These are phyloP conservation scores for Phaedon cochleariae DNA, from an alignment of 2,888 invertebrate species.

Conservation along the genomic window DNA sequence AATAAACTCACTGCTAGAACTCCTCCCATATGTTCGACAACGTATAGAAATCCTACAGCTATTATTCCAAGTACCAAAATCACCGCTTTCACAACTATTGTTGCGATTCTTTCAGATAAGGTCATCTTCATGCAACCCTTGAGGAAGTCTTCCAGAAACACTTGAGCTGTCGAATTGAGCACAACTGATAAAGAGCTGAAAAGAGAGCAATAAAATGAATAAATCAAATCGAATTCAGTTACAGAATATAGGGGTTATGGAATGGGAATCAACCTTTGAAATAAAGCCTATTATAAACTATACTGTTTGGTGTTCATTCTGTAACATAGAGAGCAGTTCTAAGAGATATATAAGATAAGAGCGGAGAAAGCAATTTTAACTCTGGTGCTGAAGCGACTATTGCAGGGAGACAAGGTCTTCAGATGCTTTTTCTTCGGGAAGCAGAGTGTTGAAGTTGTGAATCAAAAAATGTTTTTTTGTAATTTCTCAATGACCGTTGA, in stretches of 20 bases:
- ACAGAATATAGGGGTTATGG: background rate
- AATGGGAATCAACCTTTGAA: too few relatives aligned
- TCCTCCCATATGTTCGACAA: constrained; percentile 80
- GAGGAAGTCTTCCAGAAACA: constrained; percentile 83
- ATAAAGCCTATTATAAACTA: too few relatives aligned
- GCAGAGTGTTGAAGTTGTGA: too few relatives aligned
- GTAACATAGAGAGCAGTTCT: too few relatives aligned
- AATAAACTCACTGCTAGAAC: constrained; percentile 78
- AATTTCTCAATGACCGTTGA: too few relatives aligned
- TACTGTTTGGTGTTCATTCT: too few relatives aligned
- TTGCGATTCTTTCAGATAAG: constrained; percentile 69
- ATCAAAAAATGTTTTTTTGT: too few relatives aligned
- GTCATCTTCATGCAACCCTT: constrained; percentile 73
- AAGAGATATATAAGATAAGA: too few relatives aligned
- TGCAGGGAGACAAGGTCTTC: too few relatives aligned
- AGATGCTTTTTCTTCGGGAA: too few relatives aligned
- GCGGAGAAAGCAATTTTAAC: too few relatives aligned
- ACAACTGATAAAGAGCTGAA: constrained; percentile 87
- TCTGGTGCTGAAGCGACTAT: too few relatives aligned
- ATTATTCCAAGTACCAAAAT: constrained; percentile 71
- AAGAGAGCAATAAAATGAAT: constrained; percentile 22
- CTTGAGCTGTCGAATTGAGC: constrained; percentile 86
- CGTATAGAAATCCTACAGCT: constrained; percentile 72
- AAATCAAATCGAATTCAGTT: background rate
- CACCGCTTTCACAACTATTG: constrained; percentile 71